Conservation (phyloP, 2,113 vertebrate genomes). For the Suricata suricatta region DNA sequence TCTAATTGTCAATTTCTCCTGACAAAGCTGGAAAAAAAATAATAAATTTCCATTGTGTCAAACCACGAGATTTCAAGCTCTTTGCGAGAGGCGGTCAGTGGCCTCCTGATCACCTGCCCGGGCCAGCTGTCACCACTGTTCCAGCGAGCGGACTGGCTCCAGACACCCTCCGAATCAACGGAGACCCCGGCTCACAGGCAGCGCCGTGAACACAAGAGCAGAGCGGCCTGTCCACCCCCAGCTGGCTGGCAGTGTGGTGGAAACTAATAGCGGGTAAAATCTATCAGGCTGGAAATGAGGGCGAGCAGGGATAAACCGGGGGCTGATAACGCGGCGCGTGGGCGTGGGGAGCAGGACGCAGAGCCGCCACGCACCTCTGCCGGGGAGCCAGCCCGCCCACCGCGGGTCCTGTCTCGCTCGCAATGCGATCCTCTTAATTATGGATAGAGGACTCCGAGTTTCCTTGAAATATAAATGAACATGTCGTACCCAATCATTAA, state of each 20-base stretch:
- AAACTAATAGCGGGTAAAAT: background rate
- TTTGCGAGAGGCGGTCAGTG: too few relatives aligned
- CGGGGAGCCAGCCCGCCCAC: background rate
- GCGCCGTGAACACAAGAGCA: background rate
- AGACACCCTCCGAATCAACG: rapidly evolving
- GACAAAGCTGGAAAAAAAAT: background rate
- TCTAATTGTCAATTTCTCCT: background rate
- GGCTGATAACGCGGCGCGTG: conserved; percentile 44
- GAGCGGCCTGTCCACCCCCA: background rate
- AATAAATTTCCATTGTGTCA: rapidly evolving
- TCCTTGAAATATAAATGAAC: conserved; percentile 51
- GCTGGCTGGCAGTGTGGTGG: background rate
- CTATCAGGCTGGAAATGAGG: conserved; percentile 78
- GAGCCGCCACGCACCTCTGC: rapidly evolving
- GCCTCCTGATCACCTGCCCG: rapidly evolving
- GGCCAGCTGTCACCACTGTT: rapidly evolving
- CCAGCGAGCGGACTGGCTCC: background rate
- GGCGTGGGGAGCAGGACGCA: background rate
- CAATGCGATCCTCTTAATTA: conserved; percentile 56
- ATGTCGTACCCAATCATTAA: conserved; percentile 43
- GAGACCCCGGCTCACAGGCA: background rate
- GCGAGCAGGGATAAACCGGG: conserved; percentile 78
- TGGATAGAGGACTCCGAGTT: background rate
- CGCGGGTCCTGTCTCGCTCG: background rate
- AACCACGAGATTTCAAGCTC: background rate